Evolutionary conservation across 2,113 vertebrate species (phyloP), one percentile per base, ranked within the genome.

Genomic region (Abramis brama): DNA sequence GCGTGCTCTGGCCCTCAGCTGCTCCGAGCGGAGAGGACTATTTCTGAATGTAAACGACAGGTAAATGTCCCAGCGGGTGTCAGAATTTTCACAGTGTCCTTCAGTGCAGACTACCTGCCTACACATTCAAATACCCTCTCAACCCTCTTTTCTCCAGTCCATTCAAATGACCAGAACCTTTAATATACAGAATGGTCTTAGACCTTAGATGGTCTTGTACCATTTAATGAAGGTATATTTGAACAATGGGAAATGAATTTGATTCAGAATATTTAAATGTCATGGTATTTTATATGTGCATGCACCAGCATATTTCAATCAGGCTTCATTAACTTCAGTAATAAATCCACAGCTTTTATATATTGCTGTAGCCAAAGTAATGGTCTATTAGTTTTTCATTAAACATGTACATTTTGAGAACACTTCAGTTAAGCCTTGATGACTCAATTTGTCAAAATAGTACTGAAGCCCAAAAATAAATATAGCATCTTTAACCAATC

Each of bases 281-380:
- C 87, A 86, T 66, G 82, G 36, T 85, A 85, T 88, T 88, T 90
- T 83, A 86, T 76, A 89, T 87, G 70, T 84, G 86, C 84, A 86
- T 78, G 85, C 82, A 77, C 77, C 85, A 82, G 82, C 87, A 85
- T 84, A 86, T 89, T 87, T 79, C 75, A 52, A 85, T 87, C 74
- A 87, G 79, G 77, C 88, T 84, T 85, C 79, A 73, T 82, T 85
- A 80, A 66, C 60, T 85, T 76, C 79, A 64, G 83, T 86, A 86
- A 84, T 88, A 84, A 60, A 79, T 84, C 76, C 71, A 80, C 50
- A 77, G 33, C 30, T 78, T 74, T 74, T 85, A 82, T 11, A 88
- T 84, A 79, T 66, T 52, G 73, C n/a, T 73, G 79, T 60, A 59
- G 45, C 78, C 68, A 85, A 76, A 85, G 62, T 82, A 79, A 89